phyloP scores from a whole-genome alignment of 2,888 invertebrate species.

The Drosophila anomalata region DNA sequence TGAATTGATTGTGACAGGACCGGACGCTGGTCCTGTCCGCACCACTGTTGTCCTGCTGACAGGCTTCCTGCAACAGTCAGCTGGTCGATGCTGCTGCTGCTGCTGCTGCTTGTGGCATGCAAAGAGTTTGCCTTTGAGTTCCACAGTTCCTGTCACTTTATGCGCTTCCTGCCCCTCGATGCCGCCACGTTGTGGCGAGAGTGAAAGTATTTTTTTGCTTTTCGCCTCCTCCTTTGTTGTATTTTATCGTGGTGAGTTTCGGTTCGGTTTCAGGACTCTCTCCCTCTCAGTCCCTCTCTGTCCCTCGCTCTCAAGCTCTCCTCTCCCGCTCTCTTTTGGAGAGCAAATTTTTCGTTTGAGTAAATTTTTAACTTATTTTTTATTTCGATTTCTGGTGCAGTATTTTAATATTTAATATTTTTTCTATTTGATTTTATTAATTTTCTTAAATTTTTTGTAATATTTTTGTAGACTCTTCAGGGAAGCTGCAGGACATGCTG shows the following conservation, averaged over 20 bases:
- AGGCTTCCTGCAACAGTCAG: constrained; percentile 75
- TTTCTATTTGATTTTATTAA: neutral
- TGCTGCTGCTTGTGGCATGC: constrained; percentile 52
- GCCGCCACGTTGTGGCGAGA: constrained; percentile 77
- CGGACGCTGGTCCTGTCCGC: constrained; percentile 59
- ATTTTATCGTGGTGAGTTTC: constrained; percentile 62
- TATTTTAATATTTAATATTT: constrained; percentile 7
- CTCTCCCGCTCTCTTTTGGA: constrained; percentile 28
- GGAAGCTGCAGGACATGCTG: constrained; percentile 2
- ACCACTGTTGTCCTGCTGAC: constrained; percentile 44
- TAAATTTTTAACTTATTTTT: constrained; percentile 33
- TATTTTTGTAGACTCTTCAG: neutral
- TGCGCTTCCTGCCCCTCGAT: constrained; percentile 71
- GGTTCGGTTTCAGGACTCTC: constrained; percentile 14
- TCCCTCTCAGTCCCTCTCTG: constrained; percentile 8
- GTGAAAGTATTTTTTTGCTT: constrained; percentile 60
- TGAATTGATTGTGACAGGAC: constrained; percentile 58
- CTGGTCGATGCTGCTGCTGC: constrained; percentile 60
- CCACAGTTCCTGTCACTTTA: constrained; percentile 61
- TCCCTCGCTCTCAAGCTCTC: neutral
- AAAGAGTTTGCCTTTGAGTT: constrained; percentile 41
- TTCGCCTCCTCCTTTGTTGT: constrained; percentile 27
- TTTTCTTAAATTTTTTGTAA: neutral
- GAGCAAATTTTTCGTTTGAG: constrained; percentile 46
- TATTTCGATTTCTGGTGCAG: neutral